These are phyloP conservation scores for Baronia brevicornis DNA, from an alignment of 2,888 invertebrate genomes.

Conservation along the genomic window DNA sequence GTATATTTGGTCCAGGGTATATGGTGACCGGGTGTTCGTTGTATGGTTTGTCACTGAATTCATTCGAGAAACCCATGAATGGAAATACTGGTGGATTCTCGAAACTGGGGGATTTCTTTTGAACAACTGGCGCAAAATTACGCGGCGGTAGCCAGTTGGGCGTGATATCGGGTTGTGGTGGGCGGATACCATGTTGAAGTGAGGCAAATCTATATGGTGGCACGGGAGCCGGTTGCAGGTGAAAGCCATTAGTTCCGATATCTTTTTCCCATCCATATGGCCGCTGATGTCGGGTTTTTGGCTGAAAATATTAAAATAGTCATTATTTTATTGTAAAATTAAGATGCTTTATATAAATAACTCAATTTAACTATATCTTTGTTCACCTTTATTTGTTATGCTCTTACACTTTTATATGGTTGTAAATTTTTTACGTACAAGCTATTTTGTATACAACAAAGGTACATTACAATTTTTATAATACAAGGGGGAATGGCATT, in stretches of 20 bases:
- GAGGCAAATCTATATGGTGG: slow-evolving; percentile 80
- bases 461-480: no score
- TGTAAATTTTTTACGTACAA: no score
- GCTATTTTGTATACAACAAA: no score
- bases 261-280: slow-evolving; percentile 84
- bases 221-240: slow-evolving; percentile 74
- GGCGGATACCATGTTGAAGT: slow-evolving; percentile 77
- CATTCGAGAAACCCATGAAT: slow-evolving; percentile 68
- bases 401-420: no score
- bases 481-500: no score
- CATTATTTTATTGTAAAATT: no score
- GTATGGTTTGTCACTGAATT: slow-evolving; percentile 69
- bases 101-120: slow-evolving; percentile 57
- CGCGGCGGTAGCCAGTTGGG: slow-evolving; percentile 65
- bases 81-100: slow-evolving; percentile 64
- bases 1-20: slow-evolving; percentile 75
- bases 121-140: slow-evolving; percentile 33
- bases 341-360: no score
- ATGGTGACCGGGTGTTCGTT: slow-evolving; percentile 82
- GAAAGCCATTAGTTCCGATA: slow-evolving; percentile 48
- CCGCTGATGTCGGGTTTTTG: slow-evolving; percentile 84
- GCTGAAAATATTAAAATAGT: slow-evolving; percentile 63
- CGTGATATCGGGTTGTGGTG: slow-evolving; percentile 42
- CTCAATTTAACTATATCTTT: no score
- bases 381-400: no score